Evolutionary conservation across 2,888 invertebrate species (phyloP), one percentile per base, ranked within the genome.

Genomic region (Tachina grossa): DNA sequence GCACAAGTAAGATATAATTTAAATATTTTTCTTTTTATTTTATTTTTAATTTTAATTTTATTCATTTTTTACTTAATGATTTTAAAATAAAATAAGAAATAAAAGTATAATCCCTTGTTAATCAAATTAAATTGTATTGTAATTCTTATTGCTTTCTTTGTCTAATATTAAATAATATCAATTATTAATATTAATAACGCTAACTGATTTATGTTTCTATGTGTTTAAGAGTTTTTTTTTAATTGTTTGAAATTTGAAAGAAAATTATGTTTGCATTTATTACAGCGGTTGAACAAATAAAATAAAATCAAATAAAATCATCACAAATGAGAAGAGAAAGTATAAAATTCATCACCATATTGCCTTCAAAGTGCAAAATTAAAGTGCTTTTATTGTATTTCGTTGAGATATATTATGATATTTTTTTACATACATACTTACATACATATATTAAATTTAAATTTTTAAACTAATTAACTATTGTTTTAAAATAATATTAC

Each of bases 301-400:
- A 63, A 43, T 53, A 31, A 59, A 53, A 43, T 1, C 9, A 31
- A 66, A 43, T 49, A 47, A 43, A 63, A 55, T 63, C 79, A 86
- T 76, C 80, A 86, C 83, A 87, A 81, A 41, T 61, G 53, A n/a
- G 9, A 22, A 19, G 69, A 68, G 71, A 39, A 77, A 72, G 14
- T 53, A 55, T 47, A 59, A 51, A 77, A 59, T 71, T 57, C 53
- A 90, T 88, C 90, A 90, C 90, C 89, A 89, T 79, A 89, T 89
- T 90, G 90, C 90, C 90, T 90, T 90, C 88, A 87, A 83, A 88
- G 88, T 88, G 87, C 87, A 87, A 89, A 89, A 88, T 88, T 89
- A 88, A 89, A 90, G 89, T 90, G 90, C 90, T 90, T 90, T 90
- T 88, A 87, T 86, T 89, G 88, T 87, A 78, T 77, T 84, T 84